phyloP scores from a whole-genome alignment of 2,888 invertebrate genomes.

The Luffia ferchaultella region DNA sequence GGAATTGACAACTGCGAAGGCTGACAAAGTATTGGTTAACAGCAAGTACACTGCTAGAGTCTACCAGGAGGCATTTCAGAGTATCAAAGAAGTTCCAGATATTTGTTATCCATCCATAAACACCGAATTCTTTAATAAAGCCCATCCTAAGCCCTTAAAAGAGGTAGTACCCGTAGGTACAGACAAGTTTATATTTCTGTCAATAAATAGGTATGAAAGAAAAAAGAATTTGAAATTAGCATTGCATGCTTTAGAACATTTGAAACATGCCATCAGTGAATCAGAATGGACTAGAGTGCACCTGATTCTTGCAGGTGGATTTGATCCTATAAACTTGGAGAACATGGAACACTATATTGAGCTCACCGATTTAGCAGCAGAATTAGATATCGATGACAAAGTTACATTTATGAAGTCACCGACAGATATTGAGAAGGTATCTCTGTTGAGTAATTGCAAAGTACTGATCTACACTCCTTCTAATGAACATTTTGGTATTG shows the following conservation, averaged over 20 bases:
- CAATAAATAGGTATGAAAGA: conserved; percentile 96
- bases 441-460: conserved; percentile 77
- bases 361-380: conserved; percentile 70
- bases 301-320: conserved; percentile 95
- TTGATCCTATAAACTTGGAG: conserved; percentile 86
- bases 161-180: conserved; percentile 58
- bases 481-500: conserved; percentile 99
- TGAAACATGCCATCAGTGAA: conserved; percentile 61
- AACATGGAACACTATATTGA: conserved; percentile 88
- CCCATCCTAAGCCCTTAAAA: conserved; percentile 54
- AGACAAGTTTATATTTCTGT: conserved; percentile 80
- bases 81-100: conserved; percentile 75
- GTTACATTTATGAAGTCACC: conserved; percentile 89
- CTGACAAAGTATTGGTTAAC: conserved; percentile 93
- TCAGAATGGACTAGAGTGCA: conserved; percentile 74
- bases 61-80: conserved; percentile 85
- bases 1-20: conserved; percentile 84
- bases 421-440: conserved; percentile 83
- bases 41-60: conserved; percentile 94
- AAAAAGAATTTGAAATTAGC: conserved; percentile 95
- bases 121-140: conserved; percentile 71
- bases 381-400: conserved; percentile 73
- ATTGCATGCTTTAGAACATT: conserved; percentile 77
- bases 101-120: conserved; percentile 96
- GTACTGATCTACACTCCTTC: conserved; percentile 94